A percentile compares a stretch with the other conserved stretches of the same genome.
Evolutionary conservation across 1,140 invertebrate genomes (phyloP).

Genomic region (Drosophila azteca): DNA sequence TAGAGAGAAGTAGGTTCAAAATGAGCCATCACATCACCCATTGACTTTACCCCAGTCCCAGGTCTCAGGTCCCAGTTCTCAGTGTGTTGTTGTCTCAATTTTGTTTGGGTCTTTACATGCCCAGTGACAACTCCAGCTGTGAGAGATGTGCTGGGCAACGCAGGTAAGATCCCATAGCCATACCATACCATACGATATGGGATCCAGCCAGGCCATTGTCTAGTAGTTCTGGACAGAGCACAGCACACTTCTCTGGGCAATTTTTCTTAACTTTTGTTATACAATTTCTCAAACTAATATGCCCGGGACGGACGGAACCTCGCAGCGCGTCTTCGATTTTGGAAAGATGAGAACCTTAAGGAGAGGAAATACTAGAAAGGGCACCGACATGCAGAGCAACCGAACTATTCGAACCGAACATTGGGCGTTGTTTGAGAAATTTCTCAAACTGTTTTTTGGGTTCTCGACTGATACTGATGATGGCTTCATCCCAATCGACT

Average conservation of each 20-base stretch:
- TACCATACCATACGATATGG: conserved; percentile 52
- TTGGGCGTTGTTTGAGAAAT: conserved; percentile 69
- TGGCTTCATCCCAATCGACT: conserved; percentile 56
- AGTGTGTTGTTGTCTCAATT: conserved; percentile 57
- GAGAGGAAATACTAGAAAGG: conserved; percentile 55
- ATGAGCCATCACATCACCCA: conserved; percentile 62
- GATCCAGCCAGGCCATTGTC: conserved; percentile 67
- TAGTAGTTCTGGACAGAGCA: conserved; percentile 33
- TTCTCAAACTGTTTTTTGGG: conserved; percentile 61
- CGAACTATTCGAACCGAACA: background rate
- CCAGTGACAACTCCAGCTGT: conserved; percentile 83
- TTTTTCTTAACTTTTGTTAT: conserved; percentile 79
- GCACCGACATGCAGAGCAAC: conserved; percentile 45
- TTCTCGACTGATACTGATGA: conserved; percentile 29
- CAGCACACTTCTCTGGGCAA: conserved; percentile 62
- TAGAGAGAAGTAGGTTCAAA: conserved; percentile 36
- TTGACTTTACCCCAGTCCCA: conserved; percentile 31
- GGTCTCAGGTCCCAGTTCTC: too few species aligned
- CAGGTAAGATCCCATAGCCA: conserved; percentile 58
- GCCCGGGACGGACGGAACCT: conserved; percentile 2
- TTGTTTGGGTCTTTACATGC: conserved; percentile 79
- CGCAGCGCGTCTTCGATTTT: conserved; percentile 14
- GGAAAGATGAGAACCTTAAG: conserved; percentile 79
- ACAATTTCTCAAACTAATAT: conserved; percentile 79
- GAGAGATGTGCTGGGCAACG: conserved; percentile 60